Conservation (phyloP, 2,113 vertebrate genomes). For the Proterorhinus semilunaris region DNA sequence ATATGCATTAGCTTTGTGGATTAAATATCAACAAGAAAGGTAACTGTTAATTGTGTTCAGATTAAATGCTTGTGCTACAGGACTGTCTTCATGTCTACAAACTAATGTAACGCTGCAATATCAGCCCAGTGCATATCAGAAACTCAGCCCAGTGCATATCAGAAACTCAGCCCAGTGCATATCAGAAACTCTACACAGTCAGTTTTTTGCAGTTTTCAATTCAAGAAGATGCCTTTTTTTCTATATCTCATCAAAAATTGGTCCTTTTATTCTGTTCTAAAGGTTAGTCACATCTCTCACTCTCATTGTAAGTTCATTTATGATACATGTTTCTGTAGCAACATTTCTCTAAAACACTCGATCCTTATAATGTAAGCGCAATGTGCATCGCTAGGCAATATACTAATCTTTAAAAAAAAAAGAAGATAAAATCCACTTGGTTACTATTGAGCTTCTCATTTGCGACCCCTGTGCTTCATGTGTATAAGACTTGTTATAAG, state of each 20-base stretch:
- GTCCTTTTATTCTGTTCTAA: slow-evolving; percentile 29
- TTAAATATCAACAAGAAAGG: not conserved
- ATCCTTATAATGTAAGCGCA: slow-evolving; percentile 26
- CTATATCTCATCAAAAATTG: slow-evolving; percentile 16
- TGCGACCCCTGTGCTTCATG: slow-evolving; percentile 47
- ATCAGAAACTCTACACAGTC: slow-evolving; percentile 21
- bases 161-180: slow-evolving; percentile 21
- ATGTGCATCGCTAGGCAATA: slow-evolving; percentile 14
- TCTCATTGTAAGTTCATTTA: slow-evolving; percentile 47
- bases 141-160: slow-evolving; percentile 25
- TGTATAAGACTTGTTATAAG: slow-evolving; percentile 59
- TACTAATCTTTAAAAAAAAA: not conserved
- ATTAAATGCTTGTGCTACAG: slow-evolving; percentile 37
- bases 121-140: slow-evolving; percentile 22
- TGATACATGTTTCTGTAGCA: slow-evolving; percentile 43
- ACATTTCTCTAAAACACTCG: slow-evolving; percentile 17
- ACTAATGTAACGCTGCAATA: slow-evolving; percentile 32
- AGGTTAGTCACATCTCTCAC: slow-evolving; percentile 30
- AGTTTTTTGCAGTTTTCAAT: slow-evolving; percentile 32
- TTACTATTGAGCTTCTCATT: slow-evolving; percentile 49
- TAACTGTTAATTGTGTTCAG: slow-evolving; percentile 7
- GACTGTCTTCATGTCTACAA: slow-evolving; percentile 13
- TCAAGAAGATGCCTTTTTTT: slow-evolving; percentile 69
- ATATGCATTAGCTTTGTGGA: not conserved
- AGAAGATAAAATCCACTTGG: slow-evolving; percentile 40